phyloP scores from a whole-genome alignment of 1,140 invertebrate species.

The Bathynomus jamesi region DNA sequence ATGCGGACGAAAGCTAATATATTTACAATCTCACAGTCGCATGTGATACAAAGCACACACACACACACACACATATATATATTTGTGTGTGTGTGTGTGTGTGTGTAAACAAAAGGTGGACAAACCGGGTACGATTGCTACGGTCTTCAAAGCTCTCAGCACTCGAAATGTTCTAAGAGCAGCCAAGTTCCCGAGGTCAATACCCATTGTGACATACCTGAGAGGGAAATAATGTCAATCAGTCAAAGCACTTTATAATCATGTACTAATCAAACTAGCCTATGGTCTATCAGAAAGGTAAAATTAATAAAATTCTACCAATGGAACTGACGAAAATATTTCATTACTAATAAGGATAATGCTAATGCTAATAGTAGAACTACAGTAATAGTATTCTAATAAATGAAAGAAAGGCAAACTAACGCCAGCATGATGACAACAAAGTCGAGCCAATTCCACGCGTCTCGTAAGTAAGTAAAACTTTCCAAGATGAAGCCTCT shows the following conservation, averaged over 20 bases:
- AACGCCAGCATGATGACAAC: constrained; percentile 99
- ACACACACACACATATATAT: too few relatives aligned
- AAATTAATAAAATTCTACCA: not conserved
- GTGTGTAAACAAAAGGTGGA: constrained; percentile 8
- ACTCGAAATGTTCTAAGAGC: constrained; percentile 98
- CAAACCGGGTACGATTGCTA: constrained; percentile 97
- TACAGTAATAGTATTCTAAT: not conserved
- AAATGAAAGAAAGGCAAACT: constrained; percentile 52
- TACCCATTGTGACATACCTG: constrained; percentile 98
- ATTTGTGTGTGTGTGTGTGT: too few relatives aligned
- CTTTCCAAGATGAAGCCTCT: constrained; percentile 97
- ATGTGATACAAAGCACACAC: too few relatives aligned
- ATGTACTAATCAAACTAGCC: constrained; percentile 13
- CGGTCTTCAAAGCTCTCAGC: constrained; percentile 95
- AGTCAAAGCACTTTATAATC: not conserved
- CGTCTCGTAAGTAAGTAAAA: constrained; percentile 99
- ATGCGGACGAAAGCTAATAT: too few relatives aligned
- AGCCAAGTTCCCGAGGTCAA: constrained; percentile 95
- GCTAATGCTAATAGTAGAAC: not conserved
- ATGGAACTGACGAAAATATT: not conserved
- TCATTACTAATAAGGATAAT: not conserved
- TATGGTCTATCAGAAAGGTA: not conserved
- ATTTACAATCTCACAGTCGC: too few relatives aligned
- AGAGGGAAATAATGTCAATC: constrained; percentile 40
- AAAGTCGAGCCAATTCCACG: constrained; percentile 99